Base-by-base conservation (phyloP, 2,797 vertebrate species). In the Peromyscus aztecus region DNA sequence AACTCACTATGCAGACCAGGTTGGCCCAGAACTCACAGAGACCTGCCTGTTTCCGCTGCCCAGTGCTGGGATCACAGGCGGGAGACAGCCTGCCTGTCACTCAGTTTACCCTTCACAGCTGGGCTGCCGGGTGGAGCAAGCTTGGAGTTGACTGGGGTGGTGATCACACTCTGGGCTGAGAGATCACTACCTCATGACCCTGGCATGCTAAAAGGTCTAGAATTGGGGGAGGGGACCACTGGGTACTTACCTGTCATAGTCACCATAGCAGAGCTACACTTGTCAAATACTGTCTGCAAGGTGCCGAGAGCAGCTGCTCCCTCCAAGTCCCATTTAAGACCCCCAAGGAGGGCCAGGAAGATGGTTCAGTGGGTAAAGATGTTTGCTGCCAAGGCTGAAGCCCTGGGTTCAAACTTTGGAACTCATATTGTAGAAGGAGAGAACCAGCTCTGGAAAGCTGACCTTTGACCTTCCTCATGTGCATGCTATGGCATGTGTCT, bases 101-200 rank as follows among this genome's bases (percentile, higher is more conserved):
- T 57, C 24, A 34, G 16, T 59, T 91, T 91, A 77, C 89, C 81
- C 94, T 91, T 65, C 83, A 59, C 55, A 91, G 91, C 90, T 91
- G 89, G 49, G 73, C 40, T 24, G 43, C 82, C 31, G 19, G 34
- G 37, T 61, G n/a, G 65, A 46, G 77, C 67, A 37, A 23, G 49
- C 10, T 21, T 3, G 34, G 24, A 46, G 77, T 61, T n/a, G 67
- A 24, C 24, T 49, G 43, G 29, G 84, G 43, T 37, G 78, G 43
- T 88, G 80, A 69, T 61, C 37, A 8, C 5, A 14, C 49, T 55
- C 13, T 16, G 52, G 61, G 80, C 31, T 82, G 11, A 49, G 52
- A 90, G 84, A 84, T 63, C 65, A 40, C 34, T 37, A 65, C 84
- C 80, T 92, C 31, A 23, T 8, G 43, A 69, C 4, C 52, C 17